Conservation (phyloP, 2,888 invertebrate genomes). For the Celastrina argiolus region DNA sequence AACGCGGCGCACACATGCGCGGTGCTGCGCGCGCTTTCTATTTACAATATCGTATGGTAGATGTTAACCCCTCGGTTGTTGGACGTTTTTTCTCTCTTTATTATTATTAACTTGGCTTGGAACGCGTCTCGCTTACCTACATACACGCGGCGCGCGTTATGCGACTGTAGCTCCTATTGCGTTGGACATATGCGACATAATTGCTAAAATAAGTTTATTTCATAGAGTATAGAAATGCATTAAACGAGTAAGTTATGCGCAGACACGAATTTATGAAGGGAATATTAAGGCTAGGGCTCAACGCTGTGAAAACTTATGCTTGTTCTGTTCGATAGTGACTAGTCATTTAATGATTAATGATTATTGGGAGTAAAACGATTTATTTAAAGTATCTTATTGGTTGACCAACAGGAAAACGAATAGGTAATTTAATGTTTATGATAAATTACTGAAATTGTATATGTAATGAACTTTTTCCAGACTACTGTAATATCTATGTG, state of each 20-base stretch:
- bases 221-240: constrained; percentile 20
- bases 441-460: too few species aligned
- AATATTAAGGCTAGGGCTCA: constrained; percentile 22
- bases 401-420: too few species aligned
- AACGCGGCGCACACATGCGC: constrained; percentile 35
- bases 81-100: constrained; percentile 69
- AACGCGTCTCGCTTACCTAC: constrained; percentile 23
- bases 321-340: background rate
- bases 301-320: constrained; percentile 1
- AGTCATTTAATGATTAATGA: background rate
- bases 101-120: constrained; percentile 57
- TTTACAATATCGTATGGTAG: constrained; percentile 54
- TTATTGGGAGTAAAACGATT: background rate
- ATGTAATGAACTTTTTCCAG: too few species aligned
- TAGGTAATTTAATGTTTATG: too few species aligned
- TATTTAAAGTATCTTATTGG: too few species aligned
- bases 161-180: background rate
- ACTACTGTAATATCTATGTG: too few species aligned
- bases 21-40: constrained; percentile 47
- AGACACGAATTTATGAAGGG: constrained; percentile 25
- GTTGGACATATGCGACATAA: background rate
- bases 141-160: background rate
- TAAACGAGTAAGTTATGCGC: constrained; percentile 20
- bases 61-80: constrained; percentile 66
- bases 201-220: constrained; percentile 21